Evolutionary conservation across 2,888 invertebrate genomes (phyloP).

Genomic region (Mamestra brassicae): DNA sequence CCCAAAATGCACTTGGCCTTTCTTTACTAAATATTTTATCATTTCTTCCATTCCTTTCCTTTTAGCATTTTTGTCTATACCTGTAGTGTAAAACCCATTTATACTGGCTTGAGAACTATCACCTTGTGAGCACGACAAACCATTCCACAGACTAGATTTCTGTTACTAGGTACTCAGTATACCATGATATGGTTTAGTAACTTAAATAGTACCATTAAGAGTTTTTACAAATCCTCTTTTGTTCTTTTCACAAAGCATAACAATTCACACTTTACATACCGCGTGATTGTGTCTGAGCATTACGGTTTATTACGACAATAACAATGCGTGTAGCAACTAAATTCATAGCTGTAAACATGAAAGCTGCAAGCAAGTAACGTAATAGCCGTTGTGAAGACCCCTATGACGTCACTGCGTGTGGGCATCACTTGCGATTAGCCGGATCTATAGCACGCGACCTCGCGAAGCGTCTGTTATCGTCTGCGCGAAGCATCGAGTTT

Average conservation of each 20-base stretch:
- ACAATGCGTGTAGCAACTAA: conserved; percentile 54
- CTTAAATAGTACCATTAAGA: background rate
- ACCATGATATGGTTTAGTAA: background rate
- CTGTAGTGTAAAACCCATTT: too few species aligned
- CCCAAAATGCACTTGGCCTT: too few species aligned
- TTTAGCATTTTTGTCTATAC: too few species aligned
- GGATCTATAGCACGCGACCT: conserved; percentile 59
- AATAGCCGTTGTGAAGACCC: conserved; percentile 60
- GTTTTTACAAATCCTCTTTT: conserved; percentile 13
- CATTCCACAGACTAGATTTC: background rate
- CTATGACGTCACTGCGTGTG: conserved; percentile 63
- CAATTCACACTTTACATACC: conserved; percentile 1
- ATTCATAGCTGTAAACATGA: conserved; percentile 49
- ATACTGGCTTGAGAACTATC: too few species aligned
- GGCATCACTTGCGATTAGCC: conserved; percentile 60
- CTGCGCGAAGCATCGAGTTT: conserved; percentile 55
- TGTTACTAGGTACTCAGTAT: background rate
- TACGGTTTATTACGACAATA: conserved; percentile 49
- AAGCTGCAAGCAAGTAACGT: conserved; percentile 47
- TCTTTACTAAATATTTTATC: too few species aligned
- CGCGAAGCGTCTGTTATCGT: conserved; percentile 64
- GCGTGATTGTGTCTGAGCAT: conserved; percentile 29
- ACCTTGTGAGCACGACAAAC: too few species aligned
- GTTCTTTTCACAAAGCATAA: conserved; percentile 1
- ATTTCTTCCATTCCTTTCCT: too few species aligned